Evolutionary conservation across 2,113 vertebrate species (phyloP).

Genomic region (Hippocampus zosterae): DNA sequence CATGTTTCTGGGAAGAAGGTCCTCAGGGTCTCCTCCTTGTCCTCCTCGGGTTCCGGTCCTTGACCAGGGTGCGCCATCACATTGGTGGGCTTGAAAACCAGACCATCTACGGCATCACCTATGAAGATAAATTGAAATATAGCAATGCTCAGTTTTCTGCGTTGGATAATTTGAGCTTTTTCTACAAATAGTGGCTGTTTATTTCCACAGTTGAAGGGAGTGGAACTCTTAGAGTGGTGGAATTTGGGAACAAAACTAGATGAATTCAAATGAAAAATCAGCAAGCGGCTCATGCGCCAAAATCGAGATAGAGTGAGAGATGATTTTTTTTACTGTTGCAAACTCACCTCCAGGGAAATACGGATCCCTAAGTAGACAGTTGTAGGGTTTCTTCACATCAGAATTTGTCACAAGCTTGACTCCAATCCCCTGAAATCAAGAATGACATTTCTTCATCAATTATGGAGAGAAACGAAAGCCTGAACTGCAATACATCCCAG

Average conservation of each 20-base stretch:
- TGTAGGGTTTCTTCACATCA: constrained; percentile 49
- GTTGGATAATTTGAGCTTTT: too few species aligned
- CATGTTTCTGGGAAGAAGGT: constrained; percentile 86
- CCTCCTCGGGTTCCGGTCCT: accelerated
- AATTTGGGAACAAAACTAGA: neutral
- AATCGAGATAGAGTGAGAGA: neutral
- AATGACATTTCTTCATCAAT: neutral
- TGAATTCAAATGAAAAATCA: neutral
- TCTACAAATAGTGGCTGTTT: neutral
- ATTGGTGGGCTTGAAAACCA: too few species aligned
- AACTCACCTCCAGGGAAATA: constrained; percentile 1
- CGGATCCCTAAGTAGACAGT: constrained; percentile 8
- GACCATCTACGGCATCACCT: too few species aligned
- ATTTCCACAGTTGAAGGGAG: too few species aligned
- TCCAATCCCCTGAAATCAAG: constrained; percentile 51
- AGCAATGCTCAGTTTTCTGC: too few species aligned
- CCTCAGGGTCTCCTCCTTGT: constrained; percentile 59
- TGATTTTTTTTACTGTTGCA: neutral
- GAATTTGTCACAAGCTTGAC: constrained; percentile 67
- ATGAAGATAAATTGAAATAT: too few species aligned
- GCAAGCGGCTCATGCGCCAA: neutral
- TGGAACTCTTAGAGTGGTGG: too few species aligned
- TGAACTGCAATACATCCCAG: too few species aligned
- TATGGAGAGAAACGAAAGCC: neutral
- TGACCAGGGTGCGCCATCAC: too few species aligned